Base-by-base conservation (phyloP, 2,797 vertebrate species). In the Periparus ater region DNA sequence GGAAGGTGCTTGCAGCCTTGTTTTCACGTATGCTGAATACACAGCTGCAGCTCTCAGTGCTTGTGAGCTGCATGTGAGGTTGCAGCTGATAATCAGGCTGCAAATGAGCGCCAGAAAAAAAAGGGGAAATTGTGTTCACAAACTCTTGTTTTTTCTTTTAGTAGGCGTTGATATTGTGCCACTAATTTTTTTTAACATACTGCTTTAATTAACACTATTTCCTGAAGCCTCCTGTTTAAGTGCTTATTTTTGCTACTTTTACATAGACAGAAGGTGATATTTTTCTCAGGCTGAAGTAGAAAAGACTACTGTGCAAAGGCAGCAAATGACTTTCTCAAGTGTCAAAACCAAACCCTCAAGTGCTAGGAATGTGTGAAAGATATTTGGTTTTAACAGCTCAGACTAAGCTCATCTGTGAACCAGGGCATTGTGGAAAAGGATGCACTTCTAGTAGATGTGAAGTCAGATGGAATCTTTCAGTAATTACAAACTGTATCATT, bases 201-300 rank as follows among this genome's bases (percentile, higher is more conserved):
- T 85, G 73, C 58, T 93, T 97, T 92, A 95, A 95, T 96, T 96
- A 96, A 76, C 91, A 91, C 78, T 65, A 9, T 85, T 95, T 95
- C 53, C 88, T 75, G 61, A 67, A 47, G 38, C 74, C 88, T 96
- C 80, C 89, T 94, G 50, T 89, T 96, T 67, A 83, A 85, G 70
- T 70, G 51, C n/a, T 61, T 95, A 72, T 85, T 88, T 97, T 94
- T 89, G 62, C 67, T 72, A 36, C 77, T 88, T 96, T 95, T 95
- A 79, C 45, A 79, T 80, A 73, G 71, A 87, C 86, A 97, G 92
- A 91, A 94, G 77, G 83, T 60, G 78, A 40, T 90, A 50, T 77
- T 91, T 95, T 93, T 81, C 83, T 92, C 70, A 76, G 83, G 42
- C 48, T 89, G 72, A 95, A 95, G 73, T 89, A 86, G 55, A 96